Conservation (phyloP, 2,888 invertebrate species). For the Cheilosia grossa region DNA sequence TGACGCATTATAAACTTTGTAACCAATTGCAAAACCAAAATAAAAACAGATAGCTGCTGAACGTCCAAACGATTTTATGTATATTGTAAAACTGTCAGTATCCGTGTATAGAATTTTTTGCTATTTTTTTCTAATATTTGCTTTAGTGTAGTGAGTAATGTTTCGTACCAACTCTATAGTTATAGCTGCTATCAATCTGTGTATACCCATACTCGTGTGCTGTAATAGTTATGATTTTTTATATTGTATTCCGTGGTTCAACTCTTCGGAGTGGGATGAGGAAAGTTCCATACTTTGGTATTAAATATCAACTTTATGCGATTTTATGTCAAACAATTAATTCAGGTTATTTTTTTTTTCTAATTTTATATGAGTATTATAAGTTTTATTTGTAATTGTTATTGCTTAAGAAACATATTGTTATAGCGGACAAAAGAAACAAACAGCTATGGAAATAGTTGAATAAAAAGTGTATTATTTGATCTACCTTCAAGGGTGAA, state of each 20-base stretch:
- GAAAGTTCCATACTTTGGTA: slow-evolving; percentile 41
- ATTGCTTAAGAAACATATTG: slow-evolving; percentile 4
- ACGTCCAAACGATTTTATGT: slow-evolving; percentile 29
- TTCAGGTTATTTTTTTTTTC: slow-evolving; percentile 44
- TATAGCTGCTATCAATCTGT: slow-evolving; percentile 30
- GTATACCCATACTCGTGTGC: slow-evolving; percentile 32
- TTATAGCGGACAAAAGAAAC: slow-evolving; percentile 16
- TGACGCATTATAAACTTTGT: slow-evolving; percentile 79
- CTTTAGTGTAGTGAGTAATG: background rate
- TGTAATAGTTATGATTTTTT: slow-evolving; percentile 42
- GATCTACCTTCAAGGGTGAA: slow-evolving; percentile 38
- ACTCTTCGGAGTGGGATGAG: slow-evolving; percentile 8
- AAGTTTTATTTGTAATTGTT: slow-evolving; percentile 7
- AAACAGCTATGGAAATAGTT: slow-evolving; percentile 6
- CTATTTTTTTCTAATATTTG: background rate
- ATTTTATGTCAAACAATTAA: slow-evolving; percentile 43
- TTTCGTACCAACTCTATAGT: slow-evolving; percentile 21
- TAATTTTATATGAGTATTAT: slow-evolving; percentile 6
- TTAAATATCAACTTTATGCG: slow-evolving; percentile 53
- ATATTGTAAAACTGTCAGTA: slow-evolving; percentile 21
- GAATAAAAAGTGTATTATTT: slow-evolving; percentile 43
- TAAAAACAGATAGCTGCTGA: slow-evolving; percentile 18
- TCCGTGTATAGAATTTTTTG: slow-evolving; percentile 31
- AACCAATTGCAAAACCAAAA: slow-evolving; percentile 5
- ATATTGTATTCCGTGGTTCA: slow-evolving; percentile 12